Percentiles rank a stretch among this genome's conserved stretches.
These are phyloP conservation scores for Melanostoma scalare DNA, from an alignment of 2,888 invertebrate genomes.

Conservation along the genomic window DNA sequence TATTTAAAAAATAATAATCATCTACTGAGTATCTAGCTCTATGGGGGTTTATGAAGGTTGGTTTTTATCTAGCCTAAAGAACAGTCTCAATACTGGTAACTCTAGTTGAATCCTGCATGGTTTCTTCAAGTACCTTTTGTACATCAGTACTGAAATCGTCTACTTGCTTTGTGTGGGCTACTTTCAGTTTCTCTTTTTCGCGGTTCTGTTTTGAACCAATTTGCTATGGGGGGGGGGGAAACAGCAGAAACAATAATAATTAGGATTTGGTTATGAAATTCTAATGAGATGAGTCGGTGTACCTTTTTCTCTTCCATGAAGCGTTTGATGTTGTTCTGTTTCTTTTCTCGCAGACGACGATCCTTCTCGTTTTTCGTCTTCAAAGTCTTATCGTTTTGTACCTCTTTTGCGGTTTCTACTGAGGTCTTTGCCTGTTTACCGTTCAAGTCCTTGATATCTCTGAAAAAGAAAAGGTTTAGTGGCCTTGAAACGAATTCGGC, in stretches of 20 bases:
- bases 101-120: constrained; percentile 76
- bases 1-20: constrained; percentile 33
- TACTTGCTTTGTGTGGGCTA: constrained; percentile 95
- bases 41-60: constrained; percentile 21
- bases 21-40: constrained; percentile 66
- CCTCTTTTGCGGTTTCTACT: constrained; percentile 97
- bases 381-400: constrained; percentile 96
- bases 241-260: constrained; percentile 74
- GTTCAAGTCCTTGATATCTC: constrained; percentile 98
- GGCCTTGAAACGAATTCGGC: no score
- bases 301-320: constrained; percentile 97
- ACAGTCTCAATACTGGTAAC: constrained; percentile 81
- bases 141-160: constrained; percentile 94
- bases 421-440: constrained; percentile 96
- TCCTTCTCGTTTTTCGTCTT: constrained; percentile 99
- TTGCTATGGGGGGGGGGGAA: constrained; percentile 81
- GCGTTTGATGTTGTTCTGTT: constrained; percentile 98
- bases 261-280: constrained; percentile 13
- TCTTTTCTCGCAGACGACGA: constrained; percentile 94
- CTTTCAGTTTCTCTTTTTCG: constrained; percentile 95
- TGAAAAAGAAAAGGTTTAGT: constrained; percentile 77
- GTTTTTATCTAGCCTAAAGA: constrained; percentile 76
- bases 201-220: constrained; percentile 94
- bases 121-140: constrained; percentile 86
- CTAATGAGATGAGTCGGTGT: neutral